Conservation (phyloP, 2,888 invertebrate species). For the Eupithecia pulchellata region DNA sequence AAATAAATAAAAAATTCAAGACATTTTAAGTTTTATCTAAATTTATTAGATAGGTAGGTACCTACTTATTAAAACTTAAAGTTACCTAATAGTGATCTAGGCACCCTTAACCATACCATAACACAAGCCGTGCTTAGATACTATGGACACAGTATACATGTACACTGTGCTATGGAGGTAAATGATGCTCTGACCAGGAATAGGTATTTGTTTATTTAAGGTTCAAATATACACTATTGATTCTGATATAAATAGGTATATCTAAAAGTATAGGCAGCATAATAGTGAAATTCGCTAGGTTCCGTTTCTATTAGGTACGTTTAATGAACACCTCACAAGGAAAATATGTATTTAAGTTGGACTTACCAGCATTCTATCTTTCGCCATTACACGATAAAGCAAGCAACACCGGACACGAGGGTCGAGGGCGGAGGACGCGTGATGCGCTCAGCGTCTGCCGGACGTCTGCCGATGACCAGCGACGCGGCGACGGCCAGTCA, state of each 20-base stretch:
- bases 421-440: constrained; percentile 56
- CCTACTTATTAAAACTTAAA: too few species aligned
- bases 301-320: not conserved
- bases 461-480: constrained; percentile 61
- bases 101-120: too few species aligned
- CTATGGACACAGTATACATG: too few species aligned
- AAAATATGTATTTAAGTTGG: not conserved
- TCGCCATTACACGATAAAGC: not conserved
- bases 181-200: not conserved
- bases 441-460: constrained; percentile 69
- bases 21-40: not conserved
- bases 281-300: not conserved
- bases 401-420: constrained; percentile 33
- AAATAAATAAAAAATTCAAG: not conserved
- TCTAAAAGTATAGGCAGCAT: not conserved
- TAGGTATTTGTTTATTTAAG: not conserved
- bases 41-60: too few species aligned
- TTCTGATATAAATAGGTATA: not conserved
- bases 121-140: too few species aligned
- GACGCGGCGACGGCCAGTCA: constrained; percentile 51
- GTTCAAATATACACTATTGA: not conserved
- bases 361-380: constrained; percentile 52
- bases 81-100: too few species aligned
- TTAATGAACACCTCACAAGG: not conserved
- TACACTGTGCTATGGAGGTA: not conserved